Percentiles rank a stretch among this genome's conserved stretches.
Evolutionary conservation across 1,140 invertebrate species (phyloP).

Genomic region (Aradophagus sp.): DNA sequence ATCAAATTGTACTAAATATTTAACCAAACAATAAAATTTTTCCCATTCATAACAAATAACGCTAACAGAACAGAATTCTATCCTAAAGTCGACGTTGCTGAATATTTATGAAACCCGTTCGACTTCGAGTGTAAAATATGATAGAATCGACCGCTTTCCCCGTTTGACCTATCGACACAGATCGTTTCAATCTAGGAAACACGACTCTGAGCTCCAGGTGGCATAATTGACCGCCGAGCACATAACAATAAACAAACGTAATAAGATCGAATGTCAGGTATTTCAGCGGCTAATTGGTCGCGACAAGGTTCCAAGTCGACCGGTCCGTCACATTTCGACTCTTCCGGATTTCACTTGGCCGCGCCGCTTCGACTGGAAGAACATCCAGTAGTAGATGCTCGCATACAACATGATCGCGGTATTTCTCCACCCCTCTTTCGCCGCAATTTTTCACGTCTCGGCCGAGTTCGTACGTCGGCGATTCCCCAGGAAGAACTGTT

Average conservation of each 20-base stretch:
- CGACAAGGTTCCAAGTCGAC: constrained; percentile 28
- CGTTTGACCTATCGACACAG: no score
- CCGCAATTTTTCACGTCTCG: constrained; percentile 35
- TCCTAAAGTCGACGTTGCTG: no score
- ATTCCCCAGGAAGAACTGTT: constrained; percentile 56
- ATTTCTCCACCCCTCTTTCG: constrained; percentile 45
- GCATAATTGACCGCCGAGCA: constrained; percentile 30
- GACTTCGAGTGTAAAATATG: no score
- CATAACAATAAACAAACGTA: constrained; percentile 35
- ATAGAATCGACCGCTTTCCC: no score
- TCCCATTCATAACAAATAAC: no score
- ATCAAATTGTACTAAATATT: no score
- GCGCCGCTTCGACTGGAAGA: no score
- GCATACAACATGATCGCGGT: constrained; percentile 50
- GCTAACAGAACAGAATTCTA: no score
- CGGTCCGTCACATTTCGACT: constrained; percentile 7
- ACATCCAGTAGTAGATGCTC: constrained; percentile 40
- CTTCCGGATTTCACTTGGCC: constrained; percentile 52
- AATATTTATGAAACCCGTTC: no score
- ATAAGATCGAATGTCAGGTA: constrained; percentile 31
- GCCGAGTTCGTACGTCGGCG: constrained; percentile 44
- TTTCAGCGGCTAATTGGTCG: constrained; percentile 46
- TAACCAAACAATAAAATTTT: no score
- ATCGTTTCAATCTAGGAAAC: constrained; percentile 6
- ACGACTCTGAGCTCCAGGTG: constrained; percentile 30